Conservation (phyloP, 2,113 vertebrate genomes). For the Macquaria australasica region DNA sequence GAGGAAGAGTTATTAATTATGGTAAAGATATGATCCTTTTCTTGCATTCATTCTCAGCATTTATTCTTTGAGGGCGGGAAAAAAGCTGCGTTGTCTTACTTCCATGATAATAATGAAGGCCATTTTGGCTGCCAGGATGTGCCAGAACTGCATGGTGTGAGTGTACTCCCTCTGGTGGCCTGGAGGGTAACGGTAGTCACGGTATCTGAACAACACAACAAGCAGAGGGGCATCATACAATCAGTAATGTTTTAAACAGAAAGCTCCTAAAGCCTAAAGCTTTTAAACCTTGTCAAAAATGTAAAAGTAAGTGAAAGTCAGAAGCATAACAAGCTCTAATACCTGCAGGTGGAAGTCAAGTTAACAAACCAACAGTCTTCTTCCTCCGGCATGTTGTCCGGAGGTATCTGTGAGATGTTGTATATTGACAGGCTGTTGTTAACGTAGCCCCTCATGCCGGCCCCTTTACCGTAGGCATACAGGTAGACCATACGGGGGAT, state of each 20-base stretch:
- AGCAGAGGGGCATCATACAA: not conserved
- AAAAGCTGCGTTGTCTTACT: conserved; percentile 77
- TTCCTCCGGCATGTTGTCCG: conserved; percentile 75
- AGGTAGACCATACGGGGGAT: conserved; percentile 96
- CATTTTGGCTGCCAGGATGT: conserved; percentile 96
- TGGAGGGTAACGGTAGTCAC: conserved; percentile 94
- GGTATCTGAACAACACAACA: conserved; percentile 69
- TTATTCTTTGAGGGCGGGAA: not conserved
- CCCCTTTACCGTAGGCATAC: conserved; percentile 83
- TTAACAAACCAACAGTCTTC: conserved; percentile 73
- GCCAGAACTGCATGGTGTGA: conserved; percentile 96
- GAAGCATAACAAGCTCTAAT: not conserved
- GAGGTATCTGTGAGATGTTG: conserved; percentile 86
- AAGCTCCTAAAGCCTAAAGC: too few relatives aligned
- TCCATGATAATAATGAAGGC: conserved; percentile 98
- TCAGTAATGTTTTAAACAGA: not conserved
- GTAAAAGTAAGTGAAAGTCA: too few relatives aligned
- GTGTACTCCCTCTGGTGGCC: conserved; percentile 85
- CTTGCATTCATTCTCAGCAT: not conserved
- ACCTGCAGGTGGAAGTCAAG: conserved; percentile 91
- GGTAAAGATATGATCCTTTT: not conserved
- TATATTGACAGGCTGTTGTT: conserved; percentile 93
- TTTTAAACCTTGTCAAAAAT: too few relatives aligned
- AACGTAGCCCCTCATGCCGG: conserved; percentile 90
- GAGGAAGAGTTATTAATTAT: not conserved